Base-by-base conservation (phyloP, 1,140 invertebrate species). In the Drosophila miranda region DNA sequence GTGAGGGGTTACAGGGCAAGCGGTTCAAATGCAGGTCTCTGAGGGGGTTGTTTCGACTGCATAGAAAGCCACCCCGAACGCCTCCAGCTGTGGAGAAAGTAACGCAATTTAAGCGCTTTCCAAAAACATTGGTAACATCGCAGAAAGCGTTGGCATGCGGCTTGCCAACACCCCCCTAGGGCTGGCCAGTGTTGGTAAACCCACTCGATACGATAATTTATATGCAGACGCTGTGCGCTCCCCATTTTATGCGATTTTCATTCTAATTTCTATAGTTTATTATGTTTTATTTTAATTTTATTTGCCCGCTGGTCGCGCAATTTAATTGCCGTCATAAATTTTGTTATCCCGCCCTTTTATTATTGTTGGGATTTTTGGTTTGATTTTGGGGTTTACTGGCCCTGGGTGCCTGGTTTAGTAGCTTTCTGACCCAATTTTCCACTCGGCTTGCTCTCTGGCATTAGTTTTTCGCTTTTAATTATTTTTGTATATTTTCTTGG, bases 311-410 rank as follows among this genome's bases (percentile, higher is more conserved):
- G 44, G 62, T 41, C 6, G 43, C 34, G 45, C 55, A 45, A 61
- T 86, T 70, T 80, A 86, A 86, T 87, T 86, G 74, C 73, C 51
- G 54, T 74, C 58, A 82, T 82, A 82, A 82, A 82, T 82, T 82
- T 52, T 4, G 19, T 11, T 28, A 6, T 5, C 11, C 1, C 4
- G 3, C 34, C 11, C 11, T 38, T 5, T 13, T 5, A 3, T 38
- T 38, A 38, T 38, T 38, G 34, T 11, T 4, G 34, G 11, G 11
- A 38, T 38, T 38, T 38, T 13, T 13, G 34, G 9, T 38, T 38
- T 38, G 34, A 38, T 38, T 38, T 38, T 13, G 34, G 34, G 11
- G 11, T 38, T 38, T 19, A 2, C 19, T 19, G 19, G 34, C 11
- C 4, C 11, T 5, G 34, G 34, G 0, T 13, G 13, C 1, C 11